A percentile compares a stretch with the other conserved stretches of the same genome.
Evolutionary conservation across 2,888 invertebrate genomes (phyloP).

Genomic region (Hirtodrosophila alboralis): DNA sequence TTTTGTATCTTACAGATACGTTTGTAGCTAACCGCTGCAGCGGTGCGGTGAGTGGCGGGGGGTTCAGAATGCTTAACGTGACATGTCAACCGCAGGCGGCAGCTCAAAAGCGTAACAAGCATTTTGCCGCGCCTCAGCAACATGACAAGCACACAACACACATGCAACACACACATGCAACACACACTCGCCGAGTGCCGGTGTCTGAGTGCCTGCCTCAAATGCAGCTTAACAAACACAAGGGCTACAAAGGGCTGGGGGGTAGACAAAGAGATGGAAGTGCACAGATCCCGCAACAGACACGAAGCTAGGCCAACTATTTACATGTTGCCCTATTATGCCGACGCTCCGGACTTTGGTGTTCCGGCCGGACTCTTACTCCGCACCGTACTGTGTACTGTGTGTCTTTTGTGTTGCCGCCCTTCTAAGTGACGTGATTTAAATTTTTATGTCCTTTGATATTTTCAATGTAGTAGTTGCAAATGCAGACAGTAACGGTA

Average conservation of each 20-base stretch:
- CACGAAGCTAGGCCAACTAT: slow-evolving; percentile 52
- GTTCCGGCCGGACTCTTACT: background rate
- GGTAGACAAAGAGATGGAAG: too few relatives aligned
- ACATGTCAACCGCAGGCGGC: slow-evolving; percentile 73
- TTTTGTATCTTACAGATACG: slow-evolving; percentile 18
- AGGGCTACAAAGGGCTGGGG: too few relatives aligned
- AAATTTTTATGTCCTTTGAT: slow-evolving; percentile 71
- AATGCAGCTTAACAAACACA: slow-evolving; percentile 67
- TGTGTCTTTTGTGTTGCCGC: slow-evolving; percentile 45
- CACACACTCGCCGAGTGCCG: slow-evolving; percentile 26
- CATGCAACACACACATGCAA: slow-evolving; percentile 23
- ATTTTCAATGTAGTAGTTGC: slow-evolving; percentile 33
- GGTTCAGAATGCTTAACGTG: slow-evolving; percentile 58
- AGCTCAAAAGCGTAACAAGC: slow-evolving; percentile 71
- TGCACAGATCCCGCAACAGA: slow-evolving; percentile 18
- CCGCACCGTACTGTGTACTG: slow-evolving; percentile 16
- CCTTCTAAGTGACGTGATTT: slow-evolving; percentile 69
- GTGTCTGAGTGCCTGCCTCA: slow-evolving; percentile 54
- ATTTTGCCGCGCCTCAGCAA: slow-evolving; percentile 59
- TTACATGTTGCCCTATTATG: slow-evolving; percentile 68
- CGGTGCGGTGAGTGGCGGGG: too few relatives aligned
- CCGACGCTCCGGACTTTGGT: slow-evolving; percentile 24
- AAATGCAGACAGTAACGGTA: slow-evolving; percentile 2
- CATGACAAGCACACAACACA: slow-evolving; percentile 42
- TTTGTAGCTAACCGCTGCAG: slow-evolving; percentile 20